Percentiles rank a stretch among this genome's conserved stretches.
These are phyloP conservation scores for Naja naja DNA, from an alignment of 2,113 vertebrate genomes.

Conservation along the genomic window DNA sequence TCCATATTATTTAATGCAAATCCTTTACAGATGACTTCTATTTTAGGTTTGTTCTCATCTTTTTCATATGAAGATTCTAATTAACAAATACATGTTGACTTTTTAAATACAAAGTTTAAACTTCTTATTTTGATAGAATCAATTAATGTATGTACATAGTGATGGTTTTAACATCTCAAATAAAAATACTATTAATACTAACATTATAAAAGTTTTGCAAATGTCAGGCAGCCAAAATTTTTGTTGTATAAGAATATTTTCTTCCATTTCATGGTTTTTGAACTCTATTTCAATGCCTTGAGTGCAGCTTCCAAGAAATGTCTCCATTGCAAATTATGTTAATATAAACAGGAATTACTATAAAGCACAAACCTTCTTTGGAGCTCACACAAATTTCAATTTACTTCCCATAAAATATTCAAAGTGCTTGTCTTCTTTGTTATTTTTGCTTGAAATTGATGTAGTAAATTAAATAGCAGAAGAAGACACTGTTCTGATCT, in stretches of 20 bases:
- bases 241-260: background rate
- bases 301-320: background rate
- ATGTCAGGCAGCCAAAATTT: background rate
- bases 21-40: background rate
- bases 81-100: background rate
- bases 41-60: background rate
- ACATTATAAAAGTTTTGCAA: background rate
- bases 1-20: background rate
- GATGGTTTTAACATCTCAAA: background rate
- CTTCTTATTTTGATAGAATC: background rate
- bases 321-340: background rate
- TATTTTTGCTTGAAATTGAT: background rate
- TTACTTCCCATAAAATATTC: background rate
- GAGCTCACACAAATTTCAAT: background rate
- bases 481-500: background rate
- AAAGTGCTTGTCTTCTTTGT: background rate
- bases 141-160: background rate
- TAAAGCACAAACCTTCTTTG: background rate
- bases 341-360: background rate
- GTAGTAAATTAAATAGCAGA: background rate
- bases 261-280: background rate
- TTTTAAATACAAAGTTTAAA: background rate
- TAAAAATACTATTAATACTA: background rate
- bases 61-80: constrained; percentile 8
- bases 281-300: background rate